A percentile compares a stretch with the other conserved stretches of the same genome.
phyloP scores from a whole-genome alignment of 2,888 invertebrate species.

The Chloromyia formosa region DNA sequence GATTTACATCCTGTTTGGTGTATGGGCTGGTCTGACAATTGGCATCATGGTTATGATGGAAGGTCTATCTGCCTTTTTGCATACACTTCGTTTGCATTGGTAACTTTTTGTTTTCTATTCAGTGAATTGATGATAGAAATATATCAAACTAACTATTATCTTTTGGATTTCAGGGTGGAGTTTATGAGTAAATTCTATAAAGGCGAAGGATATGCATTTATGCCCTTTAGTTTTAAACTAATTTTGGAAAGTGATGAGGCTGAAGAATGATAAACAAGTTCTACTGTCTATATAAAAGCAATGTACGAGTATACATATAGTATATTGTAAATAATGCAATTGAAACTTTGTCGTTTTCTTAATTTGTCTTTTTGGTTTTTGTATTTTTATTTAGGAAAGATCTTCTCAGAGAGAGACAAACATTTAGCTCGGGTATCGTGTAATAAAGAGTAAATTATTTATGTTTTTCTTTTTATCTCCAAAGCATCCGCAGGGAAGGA shows the following conservation, averaged over 20 bases:
- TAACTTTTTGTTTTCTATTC: slow-evolving; percentile 58
- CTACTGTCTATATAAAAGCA: neutral
- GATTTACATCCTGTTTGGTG: slow-evolving; percentile 85
- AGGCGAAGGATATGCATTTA: slow-evolving; percentile 79
- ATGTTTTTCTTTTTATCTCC: too few relatives aligned
- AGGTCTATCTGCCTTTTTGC: slow-evolving; percentile 94
- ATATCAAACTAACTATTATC: neutral
- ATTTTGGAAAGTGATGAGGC: slow-evolving; percentile 63
- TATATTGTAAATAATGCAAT: too few relatives aligned
- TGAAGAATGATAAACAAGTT: slow-evolving; percentile 55
- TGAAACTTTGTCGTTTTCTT: too few relatives aligned
- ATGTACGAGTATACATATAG: too few relatives aligned
- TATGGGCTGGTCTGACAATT: slow-evolving; percentile 88
- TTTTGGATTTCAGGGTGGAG: slow-evolving; percentile 73
- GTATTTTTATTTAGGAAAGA: too few relatives aligned
- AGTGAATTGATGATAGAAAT: too few relatives aligned
- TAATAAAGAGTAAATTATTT: too few relatives aligned
- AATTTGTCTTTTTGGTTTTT: too few relatives aligned
- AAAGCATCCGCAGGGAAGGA: too few relatives aligned
- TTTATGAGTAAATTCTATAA: slow-evolving; percentile 92
- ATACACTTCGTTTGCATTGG: slow-evolving; percentile 95
- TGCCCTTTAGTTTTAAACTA: slow-evolving; percentile 79
- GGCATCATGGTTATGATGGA: slow-evolving; percentile 96
- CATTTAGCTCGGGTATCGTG: too few relatives aligned
- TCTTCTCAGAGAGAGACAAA: too few relatives aligned